Evolutionary conservation across 2,113 vertebrate species (phyloP).

Genomic region (Dicentrarchus labrax): DNA sequence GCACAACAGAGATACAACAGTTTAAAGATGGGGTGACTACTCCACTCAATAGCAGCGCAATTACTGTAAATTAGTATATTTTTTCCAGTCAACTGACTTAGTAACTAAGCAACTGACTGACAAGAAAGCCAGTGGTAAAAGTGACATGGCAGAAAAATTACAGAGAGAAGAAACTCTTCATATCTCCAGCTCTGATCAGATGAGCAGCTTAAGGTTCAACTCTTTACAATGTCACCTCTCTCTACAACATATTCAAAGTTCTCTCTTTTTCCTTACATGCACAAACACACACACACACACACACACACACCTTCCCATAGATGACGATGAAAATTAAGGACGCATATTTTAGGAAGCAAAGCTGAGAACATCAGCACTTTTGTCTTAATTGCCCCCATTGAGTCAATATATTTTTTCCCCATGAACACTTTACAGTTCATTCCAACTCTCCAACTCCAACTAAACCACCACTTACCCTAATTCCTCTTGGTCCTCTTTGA

Average conservation of each 20-base stretch:
- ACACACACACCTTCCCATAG: slow-evolving; percentile 5
- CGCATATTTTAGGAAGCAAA: slow-evolving; percentile 53
- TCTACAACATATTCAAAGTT: background rate
- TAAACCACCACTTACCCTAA: background rate
- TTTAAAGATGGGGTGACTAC: background rate
- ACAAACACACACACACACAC: background rate
- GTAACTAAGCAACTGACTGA: slow-evolving; percentile 5
- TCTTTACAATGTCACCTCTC: background rate
- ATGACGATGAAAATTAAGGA: slow-evolving; percentile 47
- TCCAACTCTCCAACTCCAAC: background rate
- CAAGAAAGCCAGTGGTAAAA: background rate
- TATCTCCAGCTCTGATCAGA: slow-evolving; percentile 1
- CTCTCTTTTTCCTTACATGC: background rate
- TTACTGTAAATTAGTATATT: background rate
- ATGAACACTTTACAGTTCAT: slow-evolving; percentile 9
- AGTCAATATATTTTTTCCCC: slow-evolving; percentile 35
- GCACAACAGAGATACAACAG: background rate
- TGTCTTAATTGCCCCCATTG: slow-evolving; percentile 57
- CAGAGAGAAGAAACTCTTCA: background rate
- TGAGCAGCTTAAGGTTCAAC: background rate
- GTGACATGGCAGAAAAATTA: background rate
- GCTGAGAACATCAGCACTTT: slow-evolving; percentile 50
- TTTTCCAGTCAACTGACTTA: background rate
- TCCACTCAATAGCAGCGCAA: background rate
- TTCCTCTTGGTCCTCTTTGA: background rate